Evolutionary conservation across 2,113 vertebrate genomes (phyloP).

Genomic region (Cromileptes altivelis): DNA sequence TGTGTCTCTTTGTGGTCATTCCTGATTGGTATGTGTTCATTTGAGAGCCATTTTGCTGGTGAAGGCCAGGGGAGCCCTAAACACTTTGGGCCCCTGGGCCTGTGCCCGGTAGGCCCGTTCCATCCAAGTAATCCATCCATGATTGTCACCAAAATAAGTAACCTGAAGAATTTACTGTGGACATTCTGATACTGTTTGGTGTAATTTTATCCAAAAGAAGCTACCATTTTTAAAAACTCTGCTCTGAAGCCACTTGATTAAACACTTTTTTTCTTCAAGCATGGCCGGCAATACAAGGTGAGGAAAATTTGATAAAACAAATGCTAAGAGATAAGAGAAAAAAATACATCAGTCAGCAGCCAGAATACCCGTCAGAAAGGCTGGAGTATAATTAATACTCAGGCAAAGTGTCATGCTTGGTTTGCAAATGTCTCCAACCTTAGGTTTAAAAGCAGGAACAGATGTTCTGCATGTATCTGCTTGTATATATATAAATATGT

Average conservation of each 20-base stretch:
- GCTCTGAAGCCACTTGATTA: not conserved
- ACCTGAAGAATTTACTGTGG: not conserved
- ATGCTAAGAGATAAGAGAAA: conserved; percentile 6
- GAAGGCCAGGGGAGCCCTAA: no score
- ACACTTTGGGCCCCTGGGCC: no score
- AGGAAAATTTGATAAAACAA: not conserved
- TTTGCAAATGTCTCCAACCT: conserved; percentile 22
- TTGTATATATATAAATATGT: conserved; percentile 2
- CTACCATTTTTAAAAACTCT: not conserved
- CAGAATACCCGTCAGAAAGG: conserved; percentile 38
- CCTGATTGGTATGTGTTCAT: no score
- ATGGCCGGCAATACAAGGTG: not conserved
- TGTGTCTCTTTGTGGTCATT: no score
- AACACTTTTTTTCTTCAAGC: not conserved
- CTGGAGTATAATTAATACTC: conserved; percentile 29
- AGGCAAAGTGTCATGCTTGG: conserved; percentile 55
- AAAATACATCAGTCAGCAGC: conserved; percentile 23
- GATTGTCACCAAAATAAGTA: not conserved
- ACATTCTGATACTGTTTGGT: not conserved
- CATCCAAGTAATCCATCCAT: no score
- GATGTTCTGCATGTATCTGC: conserved; percentile 20
- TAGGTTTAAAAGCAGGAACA: conserved; percentile 23
- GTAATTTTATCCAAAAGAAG: not conserved
- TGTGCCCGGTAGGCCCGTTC: no score
- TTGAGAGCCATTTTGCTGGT: no score